Evolutionary conservation across 2,113 vertebrate species (phyloP).

Genomic region (Parus major): DNA sequence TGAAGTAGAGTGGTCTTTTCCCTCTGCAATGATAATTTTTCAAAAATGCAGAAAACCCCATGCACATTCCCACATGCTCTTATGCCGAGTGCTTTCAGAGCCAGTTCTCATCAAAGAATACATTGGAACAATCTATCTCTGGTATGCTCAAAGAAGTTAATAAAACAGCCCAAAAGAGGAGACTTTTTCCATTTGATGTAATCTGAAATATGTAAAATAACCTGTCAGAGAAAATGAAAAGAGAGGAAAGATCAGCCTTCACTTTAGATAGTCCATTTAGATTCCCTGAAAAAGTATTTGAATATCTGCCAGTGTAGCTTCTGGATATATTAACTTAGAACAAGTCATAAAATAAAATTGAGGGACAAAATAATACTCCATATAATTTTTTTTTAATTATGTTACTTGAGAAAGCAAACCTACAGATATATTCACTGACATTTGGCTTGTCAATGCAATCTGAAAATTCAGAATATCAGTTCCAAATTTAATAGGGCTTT

Average conservation of each 20-base stretch:
- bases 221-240: neutral
- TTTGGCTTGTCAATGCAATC: neutral
- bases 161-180: neutral
- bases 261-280: neutral
- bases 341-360: neutral
- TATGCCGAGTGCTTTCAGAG: neutral
- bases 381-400: neutral
- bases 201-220: neutral
- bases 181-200: neutral
- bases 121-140: neutral
- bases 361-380: neutral
- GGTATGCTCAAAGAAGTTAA: neutral
- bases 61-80: neutral
- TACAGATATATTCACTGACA: neutral
- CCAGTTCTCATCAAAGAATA: neutral
- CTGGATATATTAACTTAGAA: neutral
- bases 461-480: neutral
- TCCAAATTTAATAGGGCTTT: neutral
- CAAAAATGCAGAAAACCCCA: neutral
- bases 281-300: neutral
- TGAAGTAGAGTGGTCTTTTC: neutral
- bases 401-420: neutral
- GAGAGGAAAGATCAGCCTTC: neutral
- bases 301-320: neutral
- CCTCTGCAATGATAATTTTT: neutral